Evolutionary conservation across 1,140 invertebrate species (phyloP), one percentile per base, ranked within the genome.

Genomic region (Pogonomyrmex californicus): DNA sequence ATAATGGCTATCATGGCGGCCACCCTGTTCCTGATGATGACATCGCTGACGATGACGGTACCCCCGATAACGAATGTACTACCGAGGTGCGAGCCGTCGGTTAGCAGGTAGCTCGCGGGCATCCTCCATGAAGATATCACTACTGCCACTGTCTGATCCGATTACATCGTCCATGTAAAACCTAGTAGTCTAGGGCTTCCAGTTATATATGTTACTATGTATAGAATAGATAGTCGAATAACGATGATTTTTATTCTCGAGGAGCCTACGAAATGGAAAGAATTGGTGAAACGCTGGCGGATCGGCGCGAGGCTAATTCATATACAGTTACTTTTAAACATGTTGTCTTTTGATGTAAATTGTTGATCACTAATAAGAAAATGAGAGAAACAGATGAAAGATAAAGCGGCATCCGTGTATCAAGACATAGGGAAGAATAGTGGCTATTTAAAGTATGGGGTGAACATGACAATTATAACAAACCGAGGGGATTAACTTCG

Each of bases 111-210:
- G 86, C 88, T 90, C 82, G 47, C 51, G 36, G 51, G 86, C 70
- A 54, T 3, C 49, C 66, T 44, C 56, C 36, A 71, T 44, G 60
- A 78, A 71, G 65, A 86, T 51, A 82, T 83, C 86, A 4, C 88
- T 90, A 70, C 88, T 90, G 70, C 86, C 65, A 88, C 76, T 82
- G 63, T 86, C 71, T 88, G 87, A 94, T 88, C 87, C 92, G 90
- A 95, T 92, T 93, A 94, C 93, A 94, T 95, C 93, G 94, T 95
- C 94, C 94, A 95, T 94, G 92, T 95, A 94, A 94, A 95, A 94
- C 94, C 94, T 95, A 95, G 95, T 95, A 95, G 94, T 92, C 94
- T 95, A 95, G 95, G 95, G 95, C 95, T 95, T 95, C 95, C 94
- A 95, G 92, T 95, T 95, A 95, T 95, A 88, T 94, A 95, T 94